These are phyloP conservation scores for Diplazon laetatorius DNA, from an alignment of 2,888 invertebrate species.

Conservation along the genomic window DNA sequence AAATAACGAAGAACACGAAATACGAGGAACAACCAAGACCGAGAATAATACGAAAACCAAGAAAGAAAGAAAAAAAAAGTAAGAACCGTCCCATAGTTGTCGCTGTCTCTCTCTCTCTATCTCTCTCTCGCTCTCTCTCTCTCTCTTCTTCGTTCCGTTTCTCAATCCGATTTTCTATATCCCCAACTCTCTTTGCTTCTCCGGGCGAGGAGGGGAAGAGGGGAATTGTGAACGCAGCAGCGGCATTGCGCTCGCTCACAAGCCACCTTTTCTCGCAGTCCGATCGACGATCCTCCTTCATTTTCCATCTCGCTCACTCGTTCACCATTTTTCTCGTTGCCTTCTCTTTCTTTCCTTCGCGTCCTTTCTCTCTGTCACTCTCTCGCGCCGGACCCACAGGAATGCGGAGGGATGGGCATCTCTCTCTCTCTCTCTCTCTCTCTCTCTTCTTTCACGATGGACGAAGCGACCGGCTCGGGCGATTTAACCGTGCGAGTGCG, in stretches of 20 bases:
- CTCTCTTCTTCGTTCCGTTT: slow-evolving; percentile 52
- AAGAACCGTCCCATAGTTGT: too few relatives aligned
- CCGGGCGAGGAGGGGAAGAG: too few relatives aligned
- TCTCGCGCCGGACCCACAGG: slow-evolving; percentile 51
- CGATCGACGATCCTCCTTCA: slow-evolving; percentile 40
- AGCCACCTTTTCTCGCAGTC: slow-evolving; percentile 38
- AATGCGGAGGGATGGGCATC: slow-evolving; percentile 65
- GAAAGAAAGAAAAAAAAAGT: too few relatives aligned
- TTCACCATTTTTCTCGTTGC: slow-evolving; percentile 16
- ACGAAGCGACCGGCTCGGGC: slow-evolving; percentile 46
- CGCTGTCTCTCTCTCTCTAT: slow-evolving; percentile 57
- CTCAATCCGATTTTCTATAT: slow-evolving; percentile 13
- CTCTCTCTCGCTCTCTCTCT: slow-evolving; percentile 45
- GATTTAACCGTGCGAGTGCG: slow-evolving; percentile 45
- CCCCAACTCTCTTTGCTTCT: slow-evolving; percentile 13
- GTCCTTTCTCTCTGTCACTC: slow-evolving; percentile 42
- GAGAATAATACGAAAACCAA: too few relatives aligned
- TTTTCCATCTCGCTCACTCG: background rate
- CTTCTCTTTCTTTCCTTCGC: slow-evolving; percentile 1
- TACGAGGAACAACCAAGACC: slow-evolving; percentile 12
- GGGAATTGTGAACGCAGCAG: too few relatives aligned
- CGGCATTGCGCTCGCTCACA: slow-evolving; percentile 21
- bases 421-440: too few relatives aligned
- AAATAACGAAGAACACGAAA: slow-evolving; percentile 24
- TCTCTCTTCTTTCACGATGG: slow-evolving; percentile 57